These are phyloP conservation scores for Harlomillsia oculata DNA, from an alignment of 1,140 invertebrate genomes.

Conservation along the genomic window DNA sequence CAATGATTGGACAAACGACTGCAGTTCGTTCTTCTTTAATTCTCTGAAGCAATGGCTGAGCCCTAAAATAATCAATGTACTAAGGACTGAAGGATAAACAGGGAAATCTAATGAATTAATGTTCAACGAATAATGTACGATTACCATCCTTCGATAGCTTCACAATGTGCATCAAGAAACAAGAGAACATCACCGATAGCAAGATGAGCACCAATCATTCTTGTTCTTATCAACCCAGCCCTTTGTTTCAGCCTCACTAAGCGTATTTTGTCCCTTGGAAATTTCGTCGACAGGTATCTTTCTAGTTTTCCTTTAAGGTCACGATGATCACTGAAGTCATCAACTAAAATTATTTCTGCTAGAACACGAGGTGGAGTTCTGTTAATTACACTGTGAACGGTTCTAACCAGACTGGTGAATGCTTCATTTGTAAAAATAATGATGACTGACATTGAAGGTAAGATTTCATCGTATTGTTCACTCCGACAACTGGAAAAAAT, in stretches of 20 bases:
- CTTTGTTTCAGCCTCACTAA: conserved; percentile 59
- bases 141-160: conserved; percentile 66
- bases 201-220: conserved; percentile 64
- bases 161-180: conserved; percentile 95
- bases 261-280: conserved; percentile 56
- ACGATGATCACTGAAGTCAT: conserved; percentile 75
- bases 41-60: conserved; percentile 73
- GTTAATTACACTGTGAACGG: conserved; percentile 78
- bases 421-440: conserved; percentile 87
- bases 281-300: conserved; percentile 60
- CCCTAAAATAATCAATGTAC: conserved; percentile 41
- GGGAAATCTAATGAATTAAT: not conserved
- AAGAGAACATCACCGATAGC: conserved; percentile 74
- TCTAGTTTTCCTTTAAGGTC: conserved; percentile 64
- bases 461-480: conserved; percentile 45
- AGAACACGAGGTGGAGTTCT: conserved; percentile 56
- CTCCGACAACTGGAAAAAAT: conserved; percentile 45
- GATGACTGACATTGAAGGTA: conserved; percentile 57
- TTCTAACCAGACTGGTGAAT: conserved; percentile 64
- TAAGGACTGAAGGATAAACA: not conserved
- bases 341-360: conserved; percentile 76
- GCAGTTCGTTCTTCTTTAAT: conserved; percentile 66
- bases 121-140: conserved; percentile 6
- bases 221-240: conserved; percentile 74
- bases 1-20: conserved; percentile 84